Percentiles rank a stretch among this genome's conserved stretches.
These are phyloP conservation scores for Characodon lateralis DNA, from an alignment of 2,797 vertebrate genomes.

Conservation along the genomic window DNA sequence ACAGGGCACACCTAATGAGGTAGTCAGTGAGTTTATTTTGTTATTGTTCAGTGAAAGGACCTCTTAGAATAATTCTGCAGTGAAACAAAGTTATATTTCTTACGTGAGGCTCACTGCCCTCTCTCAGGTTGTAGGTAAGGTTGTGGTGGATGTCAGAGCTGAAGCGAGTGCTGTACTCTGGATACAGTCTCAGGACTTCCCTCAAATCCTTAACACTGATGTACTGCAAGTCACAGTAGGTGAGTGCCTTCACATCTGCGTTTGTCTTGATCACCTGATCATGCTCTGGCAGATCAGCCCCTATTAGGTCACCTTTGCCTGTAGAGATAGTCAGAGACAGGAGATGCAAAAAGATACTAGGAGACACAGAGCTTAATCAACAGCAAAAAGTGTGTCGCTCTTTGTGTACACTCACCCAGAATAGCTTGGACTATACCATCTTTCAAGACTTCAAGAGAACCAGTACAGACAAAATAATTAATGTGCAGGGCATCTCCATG, in stretches of 20 bases:
- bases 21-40: background rate
- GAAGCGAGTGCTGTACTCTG: constrained; percentile 90
- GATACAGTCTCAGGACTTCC: constrained; percentile 91
- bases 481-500: constrained; percentile 93
- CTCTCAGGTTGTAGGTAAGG: constrained; percentile 95
- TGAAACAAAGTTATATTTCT: constrained; percentile 29
- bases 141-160: constrained; percentile 89
- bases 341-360: background rate
- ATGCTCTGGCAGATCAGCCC: constrained; percentile 86
- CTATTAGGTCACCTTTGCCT: constrained; percentile 97
- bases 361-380: background rate
- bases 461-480: constrained; percentile 93
- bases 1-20: background rate
- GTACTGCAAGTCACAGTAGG: constrained; percentile 95
- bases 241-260: constrained; percentile 93
- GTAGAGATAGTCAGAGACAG: constrained; percentile 10
- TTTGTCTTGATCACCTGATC: constrained; percentile 93
- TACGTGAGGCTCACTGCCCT: constrained; percentile 87
- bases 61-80: background rate
- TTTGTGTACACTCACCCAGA: constrained; percentile 83
- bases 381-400: background rate
- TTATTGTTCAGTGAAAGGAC: too few relatives aligned
- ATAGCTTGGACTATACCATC: constrained; percentile 92
- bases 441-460: constrained; percentile 94
- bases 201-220: constrained; percentile 87